Base-by-base conservation (phyloP, 2,888 invertebrate species). In the Pollenia griseotomentosa region DNA sequence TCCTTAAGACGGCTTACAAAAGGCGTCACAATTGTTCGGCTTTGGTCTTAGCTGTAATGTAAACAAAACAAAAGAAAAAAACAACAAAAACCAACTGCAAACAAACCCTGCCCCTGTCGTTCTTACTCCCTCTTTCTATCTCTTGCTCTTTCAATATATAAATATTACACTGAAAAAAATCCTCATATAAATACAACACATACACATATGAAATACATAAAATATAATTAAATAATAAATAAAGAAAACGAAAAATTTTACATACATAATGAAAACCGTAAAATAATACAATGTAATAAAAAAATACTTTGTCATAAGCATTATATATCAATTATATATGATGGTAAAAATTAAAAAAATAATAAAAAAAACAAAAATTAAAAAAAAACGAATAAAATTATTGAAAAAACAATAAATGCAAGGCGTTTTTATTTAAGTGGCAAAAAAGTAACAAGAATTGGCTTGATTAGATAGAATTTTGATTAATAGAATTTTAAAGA, bases 231-330 rank as follows among this genome's bases (percentile, higher is more conserved):
- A 73, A 81, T 75, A 87, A 85, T 66, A 88, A 78, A 84, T 51
- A 59, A 75, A 66, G 53, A 66, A 53, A 66, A 19, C n/a, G 77
- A 88, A 75, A 87, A 88, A 89, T 89, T 89, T 90, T 89, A 90
- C 90, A 89, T 89, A 90, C 83, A 90, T 86, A 90, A 90, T 89
- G 90, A 75, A 74, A 82, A 75, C 33, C 66, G 75, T 82, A 73
- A 90, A 90, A 89, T 89, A 89, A 89, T 81, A 88, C 89, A 88
- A 89, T 88, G 89, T 90, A 90, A 91, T 86, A 88, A 87, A 87
- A 89, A 88, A 91, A 84, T 83, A 86, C 81, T 88, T 88, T 88
- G 88, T 83, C 85, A 87, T 87, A 86, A 85, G 86, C 87, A 85
- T 88, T 88, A 88, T 88, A 88, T 87, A 87, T 87, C 81, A 84